phyloP scores from a whole-genome alignment of 2,113 vertebrate genomes.

The Cynocephalus volans region DNA sequence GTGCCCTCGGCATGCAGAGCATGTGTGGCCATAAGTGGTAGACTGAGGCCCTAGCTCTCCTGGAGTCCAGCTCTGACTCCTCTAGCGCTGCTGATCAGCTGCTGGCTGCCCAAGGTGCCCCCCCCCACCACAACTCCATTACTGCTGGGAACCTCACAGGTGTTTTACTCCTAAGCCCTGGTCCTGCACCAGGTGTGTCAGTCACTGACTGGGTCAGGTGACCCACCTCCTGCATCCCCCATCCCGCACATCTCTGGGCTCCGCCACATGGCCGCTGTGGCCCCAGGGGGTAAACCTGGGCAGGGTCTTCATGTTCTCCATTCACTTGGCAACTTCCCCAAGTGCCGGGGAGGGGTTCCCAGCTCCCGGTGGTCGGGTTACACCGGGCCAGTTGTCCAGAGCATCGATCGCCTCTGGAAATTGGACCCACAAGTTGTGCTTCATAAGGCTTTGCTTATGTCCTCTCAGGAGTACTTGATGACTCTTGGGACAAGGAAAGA shows the following conservation, averaged over 20 bases:
- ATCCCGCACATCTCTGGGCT: not conserved
- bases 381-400: not conserved
- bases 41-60: not conserved
- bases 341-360: not conserved
- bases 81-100: not conserved
- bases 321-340: not conserved
- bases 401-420: not conserved
- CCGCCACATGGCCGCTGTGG: accelerated
- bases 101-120: too few species aligned
- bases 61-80: not conserved
- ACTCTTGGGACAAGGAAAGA: not conserved
- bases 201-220: not conserved
- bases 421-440: not conserved
- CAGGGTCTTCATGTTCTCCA: not conserved
- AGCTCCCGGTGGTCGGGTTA: not conserved
- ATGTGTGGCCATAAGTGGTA: accelerated
- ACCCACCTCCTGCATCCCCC: not conserved
- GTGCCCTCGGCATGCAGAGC: accelerated
- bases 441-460: not conserved
- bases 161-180: not conserved
- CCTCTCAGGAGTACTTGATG: not conserved
- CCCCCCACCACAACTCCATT: not conserved
- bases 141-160: not conserved
- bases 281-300: not conserved
- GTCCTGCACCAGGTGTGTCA: not conserved